These are phyloP conservation scores for Pomatorhinus ruficollis DNA, from an alignment of 2,113 vertebrate species.

Conservation along the genomic window DNA sequence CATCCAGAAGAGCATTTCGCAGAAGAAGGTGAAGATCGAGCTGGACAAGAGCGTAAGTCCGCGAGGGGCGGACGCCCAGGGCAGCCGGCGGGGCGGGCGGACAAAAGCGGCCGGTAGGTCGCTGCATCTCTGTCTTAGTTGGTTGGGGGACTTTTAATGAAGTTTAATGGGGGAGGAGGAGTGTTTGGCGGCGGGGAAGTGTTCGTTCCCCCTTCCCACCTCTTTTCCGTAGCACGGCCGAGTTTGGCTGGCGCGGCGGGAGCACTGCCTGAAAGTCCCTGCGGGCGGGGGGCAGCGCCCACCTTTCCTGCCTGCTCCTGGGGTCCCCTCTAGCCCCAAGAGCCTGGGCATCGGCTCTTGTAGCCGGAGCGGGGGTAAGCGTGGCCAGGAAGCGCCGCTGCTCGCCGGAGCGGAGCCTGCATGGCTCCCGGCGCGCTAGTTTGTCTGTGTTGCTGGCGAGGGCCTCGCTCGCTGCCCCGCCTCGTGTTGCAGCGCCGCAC, in stretches of 20 bases:
- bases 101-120: not conserved
- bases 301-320: too few species aligned
- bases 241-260: not conserved
- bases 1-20: constrained; percentile 85
- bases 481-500: constrained; percentile 41
- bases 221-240: not conserved
- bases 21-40: constrained; percentile 86
- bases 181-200: not conserved
- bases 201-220: too few species aligned
- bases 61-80: not conserved
- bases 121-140: not conserved
- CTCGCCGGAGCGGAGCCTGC: not conserved
- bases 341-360: not conserved
- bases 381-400: not conserved
- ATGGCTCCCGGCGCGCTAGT: not conserved
- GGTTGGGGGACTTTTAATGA: not conserved
- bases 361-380: not conserved
- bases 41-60: constrained; percentile 79
- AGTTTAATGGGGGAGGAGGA: not conserved
- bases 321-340: too few species aligned
- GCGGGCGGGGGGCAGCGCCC: not conserved
- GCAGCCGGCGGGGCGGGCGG: not conserved
- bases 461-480: constrained; percentile 28
- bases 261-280: not conserved
- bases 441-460: not conserved